A percentile compares a stretch with the other conserved stretches of the same genome.
Evolutionary conservation across 1,140 invertebrate genomes (phyloP).

Genomic region (Linepithema humile): DNA sequence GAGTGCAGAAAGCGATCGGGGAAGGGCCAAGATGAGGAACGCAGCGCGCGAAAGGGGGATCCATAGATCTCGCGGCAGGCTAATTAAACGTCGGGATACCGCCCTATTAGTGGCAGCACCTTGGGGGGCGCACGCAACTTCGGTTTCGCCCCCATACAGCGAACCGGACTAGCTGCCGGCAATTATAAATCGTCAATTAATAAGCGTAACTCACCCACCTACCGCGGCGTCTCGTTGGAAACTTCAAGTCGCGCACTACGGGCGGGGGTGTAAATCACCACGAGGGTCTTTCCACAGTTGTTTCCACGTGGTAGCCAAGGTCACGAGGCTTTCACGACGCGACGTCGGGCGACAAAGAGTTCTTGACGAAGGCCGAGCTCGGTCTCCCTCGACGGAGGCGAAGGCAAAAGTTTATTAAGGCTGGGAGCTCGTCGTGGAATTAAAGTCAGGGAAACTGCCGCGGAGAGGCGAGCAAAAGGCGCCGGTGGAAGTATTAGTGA

Average conservation of each 20-base stretch:
- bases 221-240: slow-evolving; percentile 45
- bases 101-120: slow-evolving; percentile 72
- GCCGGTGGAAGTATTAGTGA: slow-evolving; percentile 31
- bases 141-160: slow-evolving; percentile 43
- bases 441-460: slow-evolving; percentile 20
- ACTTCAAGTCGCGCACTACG: slow-evolving; percentile 31
- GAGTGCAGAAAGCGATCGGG: slow-evolving; percentile 8
- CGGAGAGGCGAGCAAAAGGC: not conserved
- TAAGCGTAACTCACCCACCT: slow-evolving; percentile 69
- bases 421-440: slow-evolving; percentile 32
- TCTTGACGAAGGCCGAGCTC: slow-evolving; percentile 8
- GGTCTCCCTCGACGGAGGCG: not conserved
- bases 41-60: slow-evolving; percentile 25
- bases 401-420: slow-evolving; percentile 60
- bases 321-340: slow-evolving; percentile 3
- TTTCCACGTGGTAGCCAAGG: slow-evolving; percentile 31
- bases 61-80: slow-evolving; percentile 73
- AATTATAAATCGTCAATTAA: slow-evolving; percentile 80
- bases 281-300: slow-evolving; percentile 29
- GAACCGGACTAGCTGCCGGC: slow-evolving; percentile 59
- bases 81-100: slow-evolving; percentile 77
- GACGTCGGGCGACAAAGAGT: not conserved
- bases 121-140: slow-evolving; percentile 67
- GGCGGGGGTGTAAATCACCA: slow-evolving; percentile 56
- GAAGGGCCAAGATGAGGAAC: slow-evolving; percentile 1